phyloP scores from a whole-genome alignment of 2,888 invertebrate genomes.

The Venusia cambrica region DNA sequence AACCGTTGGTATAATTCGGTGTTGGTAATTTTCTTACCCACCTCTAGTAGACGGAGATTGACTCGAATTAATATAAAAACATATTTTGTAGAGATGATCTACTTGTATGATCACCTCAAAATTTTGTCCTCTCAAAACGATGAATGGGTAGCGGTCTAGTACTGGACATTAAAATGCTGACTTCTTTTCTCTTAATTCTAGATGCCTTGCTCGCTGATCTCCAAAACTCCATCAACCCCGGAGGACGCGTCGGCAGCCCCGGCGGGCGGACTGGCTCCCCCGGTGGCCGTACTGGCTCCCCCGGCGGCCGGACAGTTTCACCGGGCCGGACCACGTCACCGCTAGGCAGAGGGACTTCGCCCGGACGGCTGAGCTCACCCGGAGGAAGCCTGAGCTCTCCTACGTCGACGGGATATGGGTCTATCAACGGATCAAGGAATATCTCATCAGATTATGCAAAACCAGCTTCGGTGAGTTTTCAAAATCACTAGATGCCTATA shows the following conservation, averaged over 20 bases:
- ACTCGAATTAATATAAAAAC: too few species aligned
- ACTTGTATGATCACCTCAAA: too few species aligned
- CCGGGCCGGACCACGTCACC: constrained; percentile 36
- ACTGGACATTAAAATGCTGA: too few species aligned
- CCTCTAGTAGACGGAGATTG: too few species aligned
- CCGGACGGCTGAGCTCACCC: constrained; percentile 77
- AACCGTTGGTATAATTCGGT: too few species aligned
- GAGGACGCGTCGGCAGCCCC: constrained; percentile 77
- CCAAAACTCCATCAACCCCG: constrained; percentile 92
- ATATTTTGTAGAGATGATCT: too few species aligned
- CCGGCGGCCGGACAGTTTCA: constrained; percentile 67
- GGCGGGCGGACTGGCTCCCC: constrained; percentile 60
- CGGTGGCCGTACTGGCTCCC: constrained; percentile 65
- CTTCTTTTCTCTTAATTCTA: constrained; percentile 81
- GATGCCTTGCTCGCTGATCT: constrained; percentile 97
- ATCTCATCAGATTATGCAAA: constrained; percentile 73
- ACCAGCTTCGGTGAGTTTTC: constrained; percentile 83
- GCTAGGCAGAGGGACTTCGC: constrained; percentile 61
- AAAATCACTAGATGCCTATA: too few species aligned
- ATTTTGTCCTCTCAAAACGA: too few species aligned
- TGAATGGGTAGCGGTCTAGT: too few species aligned
- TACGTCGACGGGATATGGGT: constrained; percentile 87
- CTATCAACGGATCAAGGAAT: constrained; percentile 85
- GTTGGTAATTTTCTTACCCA: too few species aligned
- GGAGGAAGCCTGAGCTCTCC: constrained; percentile 75